phyloP scores from a whole-genome alignment of 2,113 vertebrate species.

The Ondatra zibethicus region DNA sequence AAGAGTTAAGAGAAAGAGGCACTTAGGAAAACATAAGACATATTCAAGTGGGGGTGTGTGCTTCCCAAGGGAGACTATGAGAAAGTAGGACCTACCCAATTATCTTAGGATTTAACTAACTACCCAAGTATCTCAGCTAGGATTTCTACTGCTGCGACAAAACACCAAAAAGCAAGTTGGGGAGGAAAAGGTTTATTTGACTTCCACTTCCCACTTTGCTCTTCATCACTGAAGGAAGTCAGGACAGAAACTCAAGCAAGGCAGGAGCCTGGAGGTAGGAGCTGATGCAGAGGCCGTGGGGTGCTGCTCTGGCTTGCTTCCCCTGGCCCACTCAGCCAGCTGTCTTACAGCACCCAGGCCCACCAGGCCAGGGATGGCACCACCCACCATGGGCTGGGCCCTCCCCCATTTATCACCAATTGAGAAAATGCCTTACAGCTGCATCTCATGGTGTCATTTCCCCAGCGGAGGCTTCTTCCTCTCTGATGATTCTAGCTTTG shows the following conservation, averaged over 20 bases:
- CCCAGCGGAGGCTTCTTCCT: not conserved
- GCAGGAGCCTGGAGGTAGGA: not conserved
- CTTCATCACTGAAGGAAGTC: not conserved
- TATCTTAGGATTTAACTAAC: not conserved
- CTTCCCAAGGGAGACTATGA: not conserved
- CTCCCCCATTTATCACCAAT: not conserved
- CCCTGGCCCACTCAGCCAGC: not conserved
- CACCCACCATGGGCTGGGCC: not conserved
- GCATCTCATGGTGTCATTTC: not conserved
- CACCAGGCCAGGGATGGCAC: not conserved
- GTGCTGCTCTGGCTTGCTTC: not conserved
- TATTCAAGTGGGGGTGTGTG: not conserved
- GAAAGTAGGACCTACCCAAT: not conserved
- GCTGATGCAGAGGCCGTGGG: not conserved
- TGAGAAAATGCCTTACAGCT: not conserved
- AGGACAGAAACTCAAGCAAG: not conserved
- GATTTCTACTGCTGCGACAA: not conserved
- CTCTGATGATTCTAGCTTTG: not conserved
- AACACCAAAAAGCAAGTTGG: not conserved
- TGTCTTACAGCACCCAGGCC: not conserved
- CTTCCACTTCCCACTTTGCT: not conserved
- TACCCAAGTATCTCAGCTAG: not conserved
- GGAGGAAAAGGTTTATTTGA: not conserved
- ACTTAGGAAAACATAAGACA: not conserved
- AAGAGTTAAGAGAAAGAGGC: not conserved